Evolutionary conservation across 1,140 invertebrate species (phyloP), one percentile per base, ranked within the genome.

Genomic region (Orius insidiosus): DNA sequence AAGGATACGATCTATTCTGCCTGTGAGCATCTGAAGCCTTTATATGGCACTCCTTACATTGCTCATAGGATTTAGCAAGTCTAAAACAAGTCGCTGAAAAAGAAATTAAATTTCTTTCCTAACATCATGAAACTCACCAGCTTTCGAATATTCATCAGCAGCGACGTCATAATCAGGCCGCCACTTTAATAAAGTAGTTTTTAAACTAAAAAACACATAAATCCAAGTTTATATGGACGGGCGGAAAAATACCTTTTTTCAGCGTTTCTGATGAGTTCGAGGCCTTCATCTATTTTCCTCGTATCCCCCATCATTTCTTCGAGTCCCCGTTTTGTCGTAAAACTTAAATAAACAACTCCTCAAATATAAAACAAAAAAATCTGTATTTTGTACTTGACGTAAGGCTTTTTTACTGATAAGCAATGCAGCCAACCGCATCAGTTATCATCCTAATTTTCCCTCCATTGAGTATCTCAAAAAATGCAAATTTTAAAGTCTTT

Each of bases 171-270:
- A 88, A 63, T 97, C 90, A 5, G 90, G 87, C 59, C 77, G 85
- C 90, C 92, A 97, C 64, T 94, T 94, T 39, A 95, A 62, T 1
- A 96, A 62, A 7, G 78, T 78, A 36, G 85, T 89, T 67, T 95
- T 95, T 52, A 94, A 66, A 59, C 89, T 94, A 58, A 46, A 55
- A 56, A 39, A 36, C 35, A 36, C 9, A n/a, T 9, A n/a, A 15
- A 11, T 9, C 2, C 38, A 41, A 3, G 11, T 32, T 5, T 30
- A 9, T 32, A 39, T 39, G n/a, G n/a, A 32, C 6, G 11, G 4
- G 7, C n/a, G n/a, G n/a, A n/a, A n/a, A 34, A 38, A 55, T 57
- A 70, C 68, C 63, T 64, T 60, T 71, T 71, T 49, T 71, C 69
- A 16, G 68, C 69, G 47, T 60, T 52, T 56, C 60, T 58, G 36